A percentile compares a stretch with the other conserved stretches of the same genome.
These are phyloP conservation scores for Melinopterus prodromus DNA, from an alignment of 2,888 invertebrate species.

Conservation along the genomic window DNA sequence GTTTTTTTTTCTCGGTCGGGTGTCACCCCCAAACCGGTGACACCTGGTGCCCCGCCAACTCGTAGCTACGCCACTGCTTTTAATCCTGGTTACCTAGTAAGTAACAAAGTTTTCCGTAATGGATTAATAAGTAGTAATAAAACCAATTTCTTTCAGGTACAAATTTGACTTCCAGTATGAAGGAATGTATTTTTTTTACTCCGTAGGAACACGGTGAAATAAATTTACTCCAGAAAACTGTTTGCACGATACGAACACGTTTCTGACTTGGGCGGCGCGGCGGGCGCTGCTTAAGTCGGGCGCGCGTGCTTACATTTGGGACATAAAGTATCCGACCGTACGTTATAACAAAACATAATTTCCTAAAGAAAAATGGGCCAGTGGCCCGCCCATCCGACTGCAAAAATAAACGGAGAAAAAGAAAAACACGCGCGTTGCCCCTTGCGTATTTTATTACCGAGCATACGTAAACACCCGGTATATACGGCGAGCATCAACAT, in stretches of 20 bases:
- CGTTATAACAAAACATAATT: slow-evolving; percentile 4
- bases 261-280: background rate
- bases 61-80: too few species aligned
- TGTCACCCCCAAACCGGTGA: too few species aligned
- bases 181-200: too few species aligned
- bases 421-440: background rate
- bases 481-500: background rate
- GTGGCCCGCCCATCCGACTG: background rate
- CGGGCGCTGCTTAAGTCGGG: background rate
- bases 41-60: too few species aligned
- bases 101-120: too few species aligned
- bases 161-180: too few species aligned
- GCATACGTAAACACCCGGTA: background rate
- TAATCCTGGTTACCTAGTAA: too few species aligned
- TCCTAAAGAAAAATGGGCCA: background rate
- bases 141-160: too few species aligned
- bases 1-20: too few species aligned
- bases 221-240: background rate
- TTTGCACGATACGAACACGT: background rate
- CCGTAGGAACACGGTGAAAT: background rate
- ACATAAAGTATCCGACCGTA: background rate
- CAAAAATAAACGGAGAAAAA: slow-evolving; percentile 4
- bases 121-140: too few species aligned
- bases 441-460: background rate
- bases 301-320: background rate